Base-by-base conservation (phyloP, 2,797 vertebrate genomes). In the Sitta carolinensis region DNA sequence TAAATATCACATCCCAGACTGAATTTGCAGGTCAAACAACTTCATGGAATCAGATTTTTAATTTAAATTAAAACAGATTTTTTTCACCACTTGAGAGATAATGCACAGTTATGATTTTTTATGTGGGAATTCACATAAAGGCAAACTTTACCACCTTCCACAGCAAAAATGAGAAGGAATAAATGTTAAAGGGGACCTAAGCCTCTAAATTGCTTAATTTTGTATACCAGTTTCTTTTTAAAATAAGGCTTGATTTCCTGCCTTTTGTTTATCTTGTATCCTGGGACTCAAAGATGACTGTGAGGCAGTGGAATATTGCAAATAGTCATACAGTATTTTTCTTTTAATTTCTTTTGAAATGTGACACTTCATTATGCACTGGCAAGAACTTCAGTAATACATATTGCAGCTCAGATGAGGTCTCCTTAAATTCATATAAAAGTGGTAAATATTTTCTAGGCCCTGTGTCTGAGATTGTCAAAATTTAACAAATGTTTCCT, bases 401-500 rank as follows among this genome's bases (percentile, higher is more conserved):
- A 40, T 68, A 83, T 32, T 89, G 29, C 43, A 73, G 54, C 57
- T 89, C 64, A 77, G 16, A 83, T 73, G 29, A 18, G 48, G 32
- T 89, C 48, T 81, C 26, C 20, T 51, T 76, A 93, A 94, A 42
- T 91, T 93, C 66, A 22, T 69, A 45, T 5, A 73, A 15, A 78
- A 63, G 32, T 63, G 58, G 50, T 47, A 80, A 84, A 89, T 94
- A 76, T 93, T 92, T 93, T 58, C 50, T 7, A 66, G 48, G 61
- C 30, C 70, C 32, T 23, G 13, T 30, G 11, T 81, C 63, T 80
- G 70, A 79, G 61, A 54, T 38, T 87, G 57, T 84, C 70, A 92
- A 72, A 79, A 64, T 79, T 73, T 79, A 94, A 72, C 9, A 86
- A 96, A 90, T 32, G 26, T 73, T 94, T 94, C 23, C 50, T 84